Evolutionary conservation across 2,113 vertebrate genomes (phyloP).

Genomic region (Arenaria interpres): DNA sequence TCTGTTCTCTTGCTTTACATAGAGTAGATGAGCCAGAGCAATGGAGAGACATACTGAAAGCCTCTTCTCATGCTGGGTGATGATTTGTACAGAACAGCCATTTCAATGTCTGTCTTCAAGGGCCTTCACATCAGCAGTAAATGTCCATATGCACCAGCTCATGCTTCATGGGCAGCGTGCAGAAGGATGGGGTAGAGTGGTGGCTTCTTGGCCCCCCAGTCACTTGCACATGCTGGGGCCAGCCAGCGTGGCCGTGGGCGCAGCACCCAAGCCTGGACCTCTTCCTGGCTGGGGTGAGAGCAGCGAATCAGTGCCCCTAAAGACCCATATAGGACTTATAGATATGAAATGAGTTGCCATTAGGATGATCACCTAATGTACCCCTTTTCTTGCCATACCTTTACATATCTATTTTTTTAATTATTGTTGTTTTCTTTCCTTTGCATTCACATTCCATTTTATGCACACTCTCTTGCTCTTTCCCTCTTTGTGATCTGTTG

Average conservation of each 20-base stretch:
- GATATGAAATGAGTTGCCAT: neutral
- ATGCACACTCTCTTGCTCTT: neutral
- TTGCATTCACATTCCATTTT: neutral
- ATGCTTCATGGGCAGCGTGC: accelerated
- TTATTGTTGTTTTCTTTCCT: neutral
- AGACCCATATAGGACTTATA: neutral
- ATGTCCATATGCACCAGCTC: neutral
- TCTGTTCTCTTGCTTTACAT: neutral
- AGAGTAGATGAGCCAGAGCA: neutral
- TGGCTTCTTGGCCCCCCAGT: accelerated
- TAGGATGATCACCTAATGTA: neutral
- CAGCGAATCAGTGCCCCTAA: neutral
- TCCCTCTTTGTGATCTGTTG: neutral
- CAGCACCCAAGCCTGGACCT: neutral
- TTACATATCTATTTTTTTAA: neutral
- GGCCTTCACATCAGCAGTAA: neutral
- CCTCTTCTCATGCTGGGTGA: neutral
- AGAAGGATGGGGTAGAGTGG: neutral
- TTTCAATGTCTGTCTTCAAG: neutral
- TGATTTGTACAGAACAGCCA: neutral
- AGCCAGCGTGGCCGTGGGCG: accelerated
- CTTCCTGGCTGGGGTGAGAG: neutral
- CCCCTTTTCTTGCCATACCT: neutral
- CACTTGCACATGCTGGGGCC: accelerated
- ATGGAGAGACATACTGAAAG: neutral